Percentiles rank a stretch among this genome's conserved stretches.
Evolutionary conservation across 1,140 invertebrate genomes (phyloP).

Genomic region (Agrilus planipennis): DNA sequence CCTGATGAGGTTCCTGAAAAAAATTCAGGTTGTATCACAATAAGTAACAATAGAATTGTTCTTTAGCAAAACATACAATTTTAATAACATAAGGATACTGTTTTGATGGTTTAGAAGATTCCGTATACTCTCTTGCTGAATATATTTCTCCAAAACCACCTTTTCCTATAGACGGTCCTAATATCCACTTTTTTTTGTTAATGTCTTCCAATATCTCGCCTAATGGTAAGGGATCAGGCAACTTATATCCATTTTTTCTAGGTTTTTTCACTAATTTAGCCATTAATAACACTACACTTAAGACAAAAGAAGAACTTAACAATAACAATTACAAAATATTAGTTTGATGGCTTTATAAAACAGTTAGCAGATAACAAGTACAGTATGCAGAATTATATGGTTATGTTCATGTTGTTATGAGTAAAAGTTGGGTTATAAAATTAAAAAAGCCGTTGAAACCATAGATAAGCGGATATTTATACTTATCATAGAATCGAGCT

Average conservation of each 20-base stretch:
- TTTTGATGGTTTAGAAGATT: slow-evolving; percentile 32
- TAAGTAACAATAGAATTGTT: slow-evolving; percentile 4
- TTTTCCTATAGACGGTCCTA: slow-evolving; percentile 75
- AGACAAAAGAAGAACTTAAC: too few species aligned
- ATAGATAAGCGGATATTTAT: too few species aligned
- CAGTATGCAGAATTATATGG: too few species aligned
- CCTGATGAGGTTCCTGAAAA: slow-evolving; percentile 76
- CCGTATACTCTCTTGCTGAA: slow-evolving; percentile 48
- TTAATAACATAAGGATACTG: slow-evolving; percentile 60
- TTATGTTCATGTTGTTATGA: too few species aligned
- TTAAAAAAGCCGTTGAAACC: too few species aligned
- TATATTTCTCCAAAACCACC: slow-evolving; percentile 95
- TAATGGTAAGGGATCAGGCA: slow-evolving; percentile 60
- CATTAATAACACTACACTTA: too few species aligned
- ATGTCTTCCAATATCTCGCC: slow-evolving; percentile 68
- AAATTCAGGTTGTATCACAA: slow-evolving; percentile 7
- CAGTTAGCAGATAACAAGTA: too few species aligned
- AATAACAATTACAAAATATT: too few species aligned
- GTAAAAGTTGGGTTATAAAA: too few species aligned
- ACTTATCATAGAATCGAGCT: too few species aligned
- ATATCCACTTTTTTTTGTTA: slow-evolving; percentile 67
- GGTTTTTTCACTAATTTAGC: too few species aligned
- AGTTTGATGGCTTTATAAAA: too few species aligned
- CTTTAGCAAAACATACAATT: slow-evolving; percentile 47
- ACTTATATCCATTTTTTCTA: slow-evolving; percentile 56